These are phyloP conservation scores for Alentia gelatinosa DNA, from an alignment of 2,888 invertebrate species.

Conservation along the genomic window DNA sequence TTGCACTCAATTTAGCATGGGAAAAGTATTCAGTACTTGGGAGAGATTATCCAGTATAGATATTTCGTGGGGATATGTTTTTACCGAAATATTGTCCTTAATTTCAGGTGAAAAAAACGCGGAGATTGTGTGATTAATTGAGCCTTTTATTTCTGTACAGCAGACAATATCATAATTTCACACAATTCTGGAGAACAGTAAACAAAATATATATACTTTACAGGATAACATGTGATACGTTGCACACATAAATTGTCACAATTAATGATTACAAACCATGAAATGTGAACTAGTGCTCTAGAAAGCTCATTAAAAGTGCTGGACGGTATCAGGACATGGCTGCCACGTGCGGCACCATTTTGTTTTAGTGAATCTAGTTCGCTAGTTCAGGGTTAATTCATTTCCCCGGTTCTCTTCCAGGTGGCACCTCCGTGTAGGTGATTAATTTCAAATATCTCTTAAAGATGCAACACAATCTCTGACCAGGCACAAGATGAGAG, in stretches of 20 bases:
- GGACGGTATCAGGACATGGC: slow-evolving; percentile 52
- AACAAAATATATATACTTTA: slow-evolving; percentile 52
- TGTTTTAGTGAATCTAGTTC: neutral
- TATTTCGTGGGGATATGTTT: too few species aligned
- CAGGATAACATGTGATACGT: slow-evolving; percentile 29
- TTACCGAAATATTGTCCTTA: too few species aligned
- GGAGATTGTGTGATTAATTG: neutral
- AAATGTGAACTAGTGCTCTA: slow-evolving; percentile 27
- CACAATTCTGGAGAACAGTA: slow-evolving; percentile 45
- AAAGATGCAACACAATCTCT: slow-evolving; percentile 1
- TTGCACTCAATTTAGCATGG: too few species aligned
- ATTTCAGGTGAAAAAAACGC: neutral
- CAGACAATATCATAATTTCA: slow-evolving; percentile 43
- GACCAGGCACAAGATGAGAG: neutral
- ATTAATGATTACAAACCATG: slow-evolving; percentile 28
- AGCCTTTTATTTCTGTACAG: slow-evolving; percentile 48
- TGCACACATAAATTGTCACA: slow-evolving; percentile 37
- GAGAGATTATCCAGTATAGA: too few species aligned
- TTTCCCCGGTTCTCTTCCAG: neutral
- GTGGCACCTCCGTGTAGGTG: neutral
- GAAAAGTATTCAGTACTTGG: too few species aligned
- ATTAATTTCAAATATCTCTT: neutral
- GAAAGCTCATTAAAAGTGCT: slow-evolving; percentile 46
- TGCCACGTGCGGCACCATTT: neutral
- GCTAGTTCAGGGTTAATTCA: too few species aligned